These are phyloP conservation scores for Aleiodes sp. DNA, from an alignment of 1,140 invertebrate species.

Conservation along the genomic window DNA sequence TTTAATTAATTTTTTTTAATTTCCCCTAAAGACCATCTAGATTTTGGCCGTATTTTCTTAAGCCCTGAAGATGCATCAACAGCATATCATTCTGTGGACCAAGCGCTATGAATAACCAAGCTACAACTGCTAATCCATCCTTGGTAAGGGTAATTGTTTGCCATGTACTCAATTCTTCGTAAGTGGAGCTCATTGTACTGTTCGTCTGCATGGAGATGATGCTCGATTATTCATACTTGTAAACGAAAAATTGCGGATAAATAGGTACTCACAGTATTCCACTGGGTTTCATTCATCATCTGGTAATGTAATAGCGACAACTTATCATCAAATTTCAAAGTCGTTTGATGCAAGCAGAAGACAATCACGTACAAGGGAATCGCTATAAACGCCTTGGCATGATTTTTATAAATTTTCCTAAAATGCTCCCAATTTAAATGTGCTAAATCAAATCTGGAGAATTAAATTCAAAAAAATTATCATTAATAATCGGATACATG, in stretches of 20 bases:
- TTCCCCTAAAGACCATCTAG: not conserved
- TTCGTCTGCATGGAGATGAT: constrained; percentile 37
- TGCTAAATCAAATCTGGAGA: constrained; percentile 56
- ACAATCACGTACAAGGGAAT: constrained; percentile 55
- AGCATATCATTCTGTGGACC: constrained; percentile 55
- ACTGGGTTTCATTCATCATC: constrained; percentile 31
- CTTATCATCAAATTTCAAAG: constrained; percentile 48
- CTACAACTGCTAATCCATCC: constrained; percentile 52
- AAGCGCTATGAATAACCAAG: constrained; percentile 57
- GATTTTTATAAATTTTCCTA: constrained; percentile 49
- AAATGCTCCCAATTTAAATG: constrained; percentile 51
- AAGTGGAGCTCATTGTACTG: constrained; percentile 5
- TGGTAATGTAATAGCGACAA: constrained; percentile 50
- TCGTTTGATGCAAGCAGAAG: constrained; percentile 57
- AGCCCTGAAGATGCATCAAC: constrained; percentile 49
- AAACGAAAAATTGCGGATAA: not conserved
- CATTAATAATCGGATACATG: not conserved
- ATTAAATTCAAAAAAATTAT: constrained; percentile 16
- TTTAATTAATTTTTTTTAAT: constrained; percentile 28
- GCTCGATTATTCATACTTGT: not conserved
- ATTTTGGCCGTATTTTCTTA: constrained; percentile 49
- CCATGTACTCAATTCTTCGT: constrained; percentile 50
- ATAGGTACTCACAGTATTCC: constrained; percentile 42
- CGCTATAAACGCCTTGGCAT: constrained; percentile 49
- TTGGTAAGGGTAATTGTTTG: constrained; percentile 54